These are phyloP conservation scores for Dasypus novemcinctus DNA, from an alignment of 2,113 vertebrate species.

Conservation along the genomic window DNA sequence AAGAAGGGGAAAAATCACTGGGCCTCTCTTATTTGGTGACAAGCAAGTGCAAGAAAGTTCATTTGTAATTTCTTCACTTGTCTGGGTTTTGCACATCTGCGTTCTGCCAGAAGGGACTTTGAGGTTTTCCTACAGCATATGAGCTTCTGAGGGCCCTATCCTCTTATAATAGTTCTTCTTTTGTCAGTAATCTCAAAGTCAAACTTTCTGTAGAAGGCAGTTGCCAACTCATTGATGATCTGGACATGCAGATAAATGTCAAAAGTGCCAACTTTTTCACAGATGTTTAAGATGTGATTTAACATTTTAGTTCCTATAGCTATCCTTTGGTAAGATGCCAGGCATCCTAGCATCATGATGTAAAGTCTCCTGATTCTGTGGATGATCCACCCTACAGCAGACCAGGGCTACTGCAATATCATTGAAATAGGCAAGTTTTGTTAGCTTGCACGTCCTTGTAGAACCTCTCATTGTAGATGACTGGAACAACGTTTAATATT, in stretches of 20 bases:
- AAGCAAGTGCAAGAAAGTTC: constrained; percentile 90
- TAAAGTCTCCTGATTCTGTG: too few relatives aligned
- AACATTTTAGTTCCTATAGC: constrained; percentile 22
- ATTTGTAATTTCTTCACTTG: constrained; percentile 84
- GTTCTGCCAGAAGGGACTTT: constrained; percentile 90
- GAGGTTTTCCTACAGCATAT: constrained; percentile 99
- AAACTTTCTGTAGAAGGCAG: constrained; percentile 97
- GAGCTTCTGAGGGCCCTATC: constrained; percentile 99
- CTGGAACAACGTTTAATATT: too few relatives aligned
- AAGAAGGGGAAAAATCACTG: background rate
- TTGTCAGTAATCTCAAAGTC: constrained; percentile 96
- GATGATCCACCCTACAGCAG: too few relatives aligned
- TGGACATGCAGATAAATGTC: constrained; percentile 95
- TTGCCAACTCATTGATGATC: constrained; percentile 95
- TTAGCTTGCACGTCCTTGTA: too few relatives aligned
- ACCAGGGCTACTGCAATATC: too few relatives aligned
- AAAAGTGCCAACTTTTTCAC: constrained; percentile 91
- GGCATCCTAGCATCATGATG: too few relatives aligned
- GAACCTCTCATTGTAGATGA: too few relatives aligned
- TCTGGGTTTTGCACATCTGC: constrained; percentile 80
- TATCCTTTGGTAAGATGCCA: too few relatives aligned
- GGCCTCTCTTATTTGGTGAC: too few relatives aligned
- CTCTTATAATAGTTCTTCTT: constrained; percentile 99
- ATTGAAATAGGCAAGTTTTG: too few relatives aligned
- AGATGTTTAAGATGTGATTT: constrained; percentile 91